Evolutionary conservation across 1,140 invertebrate genomes (phyloP).

Genomic region (Mactra quadrangularis): DNA sequence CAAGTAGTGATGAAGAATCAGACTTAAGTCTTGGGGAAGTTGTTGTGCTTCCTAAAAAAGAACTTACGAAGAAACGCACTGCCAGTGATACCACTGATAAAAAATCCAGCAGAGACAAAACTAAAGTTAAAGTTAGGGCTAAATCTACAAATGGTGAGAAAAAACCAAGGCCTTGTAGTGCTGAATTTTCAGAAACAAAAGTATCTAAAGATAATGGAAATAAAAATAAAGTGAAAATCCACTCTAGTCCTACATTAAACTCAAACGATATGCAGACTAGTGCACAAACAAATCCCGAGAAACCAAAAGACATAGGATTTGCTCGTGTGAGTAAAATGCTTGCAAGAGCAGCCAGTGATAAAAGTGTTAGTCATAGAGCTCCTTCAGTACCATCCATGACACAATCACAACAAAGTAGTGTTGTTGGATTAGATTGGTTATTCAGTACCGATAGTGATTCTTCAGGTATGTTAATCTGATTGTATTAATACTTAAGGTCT

Average conservation of each 20-base stretch:
- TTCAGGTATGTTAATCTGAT: slow-evolving; percentile 68
- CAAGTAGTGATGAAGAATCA: slow-evolving; percentile 56
- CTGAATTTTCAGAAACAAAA: slow-evolving; percentile 40
- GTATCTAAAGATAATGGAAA: not conserved
- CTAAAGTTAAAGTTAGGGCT: slow-evolving; percentile 48
- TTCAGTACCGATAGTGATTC: slow-evolving; percentile 82
- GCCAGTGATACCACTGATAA: slow-evolving; percentile 27
- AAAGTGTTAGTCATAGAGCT: not conserved
- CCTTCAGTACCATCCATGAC: not conserved
- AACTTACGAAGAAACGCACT: slow-evolving; percentile 7
- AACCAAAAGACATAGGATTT: slow-evolving; percentile 55
- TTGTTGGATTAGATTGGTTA: slow-evolving; percentile 80
- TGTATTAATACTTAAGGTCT: not conserved
- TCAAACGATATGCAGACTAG: slow-evolving; percentile 11
- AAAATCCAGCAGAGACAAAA: slow-evolving; percentile 9
- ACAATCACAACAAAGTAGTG: slow-evolving; percentile 76
- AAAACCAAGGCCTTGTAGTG: slow-evolving; percentile 64
- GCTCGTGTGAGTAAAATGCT: slow-evolving; percentile 59
- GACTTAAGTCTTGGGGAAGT: slow-evolving; percentile 66
- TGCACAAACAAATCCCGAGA: slow-evolving; percentile 6
- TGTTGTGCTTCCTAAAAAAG: slow-evolving; percentile 10
- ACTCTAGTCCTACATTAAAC: slow-evolving; percentile 54
- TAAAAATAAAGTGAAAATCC: slow-evolving; percentile 53
- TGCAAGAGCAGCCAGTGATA: slow-evolving; percentile 45
- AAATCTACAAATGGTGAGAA: not conserved